Percentiles rank a stretch among this genome's conserved stretches.
Conservation (phyloP, 2,888 invertebrate species). For the Sminthurinus aureus region DNA sequence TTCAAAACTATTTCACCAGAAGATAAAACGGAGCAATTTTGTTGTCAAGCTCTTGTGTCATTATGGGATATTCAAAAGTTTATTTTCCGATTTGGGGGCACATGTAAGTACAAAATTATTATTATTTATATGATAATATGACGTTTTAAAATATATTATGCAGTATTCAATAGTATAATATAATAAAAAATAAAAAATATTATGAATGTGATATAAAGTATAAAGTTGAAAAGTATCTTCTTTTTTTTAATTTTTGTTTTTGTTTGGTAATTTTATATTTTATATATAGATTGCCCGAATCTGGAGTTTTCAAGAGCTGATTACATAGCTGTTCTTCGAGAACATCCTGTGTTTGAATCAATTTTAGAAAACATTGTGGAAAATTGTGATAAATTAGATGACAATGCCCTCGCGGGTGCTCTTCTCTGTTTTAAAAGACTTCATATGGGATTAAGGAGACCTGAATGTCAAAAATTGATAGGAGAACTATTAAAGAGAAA, state of each 20-base stretch:
- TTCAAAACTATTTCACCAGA: not conserved
- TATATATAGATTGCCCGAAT: too few species aligned
- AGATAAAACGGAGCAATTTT: constrained; percentile 27
- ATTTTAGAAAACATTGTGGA: constrained; percentile 46
- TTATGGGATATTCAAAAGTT: constrained; percentile 56
- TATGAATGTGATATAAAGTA: too few species aligned
- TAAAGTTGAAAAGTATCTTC: too few species aligned
- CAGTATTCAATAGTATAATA: too few species aligned
- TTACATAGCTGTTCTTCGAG: constrained; percentile 44
- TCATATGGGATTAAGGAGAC: constrained; percentile 26
- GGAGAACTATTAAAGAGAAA: constrained; percentile 49
- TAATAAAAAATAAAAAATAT: too few species aligned
- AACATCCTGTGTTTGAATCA: constrained; percentile 43
- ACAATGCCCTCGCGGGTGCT: constrained; percentile 48
- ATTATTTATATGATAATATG: too few species aligned
- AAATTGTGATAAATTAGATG: constrained; percentile 44
- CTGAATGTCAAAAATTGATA: constrained; percentile 46
- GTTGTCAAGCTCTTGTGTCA: constrained; percentile 53
- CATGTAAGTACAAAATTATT: too few species aligned
- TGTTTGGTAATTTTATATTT: too few species aligned
- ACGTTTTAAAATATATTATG: too few species aligned
- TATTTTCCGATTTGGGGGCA: too few species aligned
- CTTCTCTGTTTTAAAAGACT: constrained; percentile 48
- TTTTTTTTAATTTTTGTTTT: too few species aligned
- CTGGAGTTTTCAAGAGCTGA: constrained; percentile 21